Evolutionary conservation across 1,140 invertebrate species (phyloP), one percentile per base, ranked within the genome.

Genomic region (Aphis gossypii): DNA sequence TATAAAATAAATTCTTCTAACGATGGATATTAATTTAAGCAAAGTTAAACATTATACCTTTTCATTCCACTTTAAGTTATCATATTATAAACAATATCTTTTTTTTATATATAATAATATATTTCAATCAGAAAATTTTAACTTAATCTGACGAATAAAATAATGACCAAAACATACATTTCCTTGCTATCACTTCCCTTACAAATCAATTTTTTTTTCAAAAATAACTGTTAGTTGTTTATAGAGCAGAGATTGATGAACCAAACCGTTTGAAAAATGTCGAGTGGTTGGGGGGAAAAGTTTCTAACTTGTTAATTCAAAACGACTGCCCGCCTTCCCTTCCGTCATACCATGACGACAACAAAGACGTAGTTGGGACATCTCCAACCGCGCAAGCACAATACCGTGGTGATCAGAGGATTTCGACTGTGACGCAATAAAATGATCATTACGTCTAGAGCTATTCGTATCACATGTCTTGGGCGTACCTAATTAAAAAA

Each of bases 401-500:
- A 76, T 76, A n/a, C 60, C 60, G 0, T 4, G 1, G 14, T 14
- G 30, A 76, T 76, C 60, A 14, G 30, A 23, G 30, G 30, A 76
- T 76, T 76, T 76, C 60, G n/a, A 76, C 60, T 76, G 60, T 76
- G n/a, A 76, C 60, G 60, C 18, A 76, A 76, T 76, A 76, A 76
- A 76, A 76, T 76, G 30, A 76, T 76, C 30, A n/a, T 76, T 76
- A 76, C 60, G 60, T 68, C 60, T 68, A n/a, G 14, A 68, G 60
- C 60, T 68, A 14, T 76, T 76, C 14, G 60, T 76, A 76, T 76
- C 60, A 76, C 60, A 76, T 76, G 60, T 76, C 60, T 76, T 18
- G 60, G 60, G 60, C n/a, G n/a, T 76, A 76, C 60, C 60, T 76
- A 76, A 76, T 76, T 76, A 76, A 76, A 76, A 76, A 76, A 60